These are phyloP conservation scores for Shinisaurus crocodilurus DNA, from an alignment of 2,113 vertebrate species.

Conservation along the genomic window DNA sequence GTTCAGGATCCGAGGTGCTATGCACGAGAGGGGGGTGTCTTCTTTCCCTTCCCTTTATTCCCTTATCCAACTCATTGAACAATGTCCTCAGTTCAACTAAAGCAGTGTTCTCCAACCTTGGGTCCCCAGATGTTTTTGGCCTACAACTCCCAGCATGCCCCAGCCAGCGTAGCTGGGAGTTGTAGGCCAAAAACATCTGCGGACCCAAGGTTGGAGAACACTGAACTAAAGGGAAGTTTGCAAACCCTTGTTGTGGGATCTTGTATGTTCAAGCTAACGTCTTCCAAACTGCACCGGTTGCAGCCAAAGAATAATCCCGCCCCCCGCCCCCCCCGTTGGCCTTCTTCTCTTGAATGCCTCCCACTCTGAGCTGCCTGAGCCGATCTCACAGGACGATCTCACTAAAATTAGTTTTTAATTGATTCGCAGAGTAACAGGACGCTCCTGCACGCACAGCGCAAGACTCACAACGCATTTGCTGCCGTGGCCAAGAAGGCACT, in stretches of 20 bases:
- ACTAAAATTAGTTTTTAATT: constrained; percentile 36
- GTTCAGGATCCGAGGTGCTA: not conserved
- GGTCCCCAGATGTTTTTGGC: too few relatives aligned
- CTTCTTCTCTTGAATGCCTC: constrained; percentile 8
- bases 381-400: not conserved
- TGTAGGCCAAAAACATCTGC: too few relatives aligned
- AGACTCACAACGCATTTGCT: constrained; percentile 36
- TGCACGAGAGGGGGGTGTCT: too few relatives aligned
- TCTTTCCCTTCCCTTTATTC: not conserved
- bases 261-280: not conserved
- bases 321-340: not conserved
- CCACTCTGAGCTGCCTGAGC: not conserved
- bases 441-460: not conserved
- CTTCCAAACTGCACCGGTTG: not conserved
- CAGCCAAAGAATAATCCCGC: not conserved
- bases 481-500: not conserved
- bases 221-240: not conserved
- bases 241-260: not conserved
- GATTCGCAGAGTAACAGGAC: constrained; percentile 7
- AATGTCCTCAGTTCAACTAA: not conserved
- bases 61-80: not conserved
- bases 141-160: too few relatives aligned
- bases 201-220: too few relatives aligned
- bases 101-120: too few relatives aligned
- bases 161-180: too few relatives aligned